These are phyloP conservation scores for Chelonoidis abingdonii DNA, from an alignment of 2,113 vertebrate genomes.

Conservation along the genomic window DNA sequence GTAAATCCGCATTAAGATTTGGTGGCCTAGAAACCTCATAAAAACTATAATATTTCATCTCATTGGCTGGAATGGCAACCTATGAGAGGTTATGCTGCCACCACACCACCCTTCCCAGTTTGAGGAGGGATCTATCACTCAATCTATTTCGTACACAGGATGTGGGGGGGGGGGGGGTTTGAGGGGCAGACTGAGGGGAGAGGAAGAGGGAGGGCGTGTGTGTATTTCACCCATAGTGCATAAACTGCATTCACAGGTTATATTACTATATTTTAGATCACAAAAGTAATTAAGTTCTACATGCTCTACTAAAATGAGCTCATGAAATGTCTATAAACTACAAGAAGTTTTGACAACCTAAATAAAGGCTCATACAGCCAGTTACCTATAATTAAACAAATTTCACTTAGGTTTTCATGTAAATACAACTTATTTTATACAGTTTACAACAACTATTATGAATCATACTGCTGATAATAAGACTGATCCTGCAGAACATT, in stretches of 20 bases:
- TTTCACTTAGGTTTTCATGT: background rate
- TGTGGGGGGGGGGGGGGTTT: too few species aligned
- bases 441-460: background rate
- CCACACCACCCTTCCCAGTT: background rate
- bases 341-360: background rate
- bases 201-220: background rate
- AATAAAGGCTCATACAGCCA: background rate
- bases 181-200: too few species aligned
- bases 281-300: background rate
- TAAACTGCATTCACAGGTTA: background rate
- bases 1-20: background rate
- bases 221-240: background rate
- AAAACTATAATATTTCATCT: background rate
- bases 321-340: background rate
- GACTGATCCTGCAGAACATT: background rate
- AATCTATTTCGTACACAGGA: background rate
- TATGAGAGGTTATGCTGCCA: background rate
- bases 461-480: background rate
- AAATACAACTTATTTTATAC: background rate
- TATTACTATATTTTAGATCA: background rate
- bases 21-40: fast-evolving
- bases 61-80: background rate
- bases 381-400: background rate
- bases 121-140: background rate
- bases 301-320: background rate